Percentiles rank a stretch among this genome's conserved stretches.
These are phyloP conservation scores for Sepioteuthis lessoniana DNA, from an alignment of 2,888 invertebrate species.

Conservation along the genomic window DNA sequence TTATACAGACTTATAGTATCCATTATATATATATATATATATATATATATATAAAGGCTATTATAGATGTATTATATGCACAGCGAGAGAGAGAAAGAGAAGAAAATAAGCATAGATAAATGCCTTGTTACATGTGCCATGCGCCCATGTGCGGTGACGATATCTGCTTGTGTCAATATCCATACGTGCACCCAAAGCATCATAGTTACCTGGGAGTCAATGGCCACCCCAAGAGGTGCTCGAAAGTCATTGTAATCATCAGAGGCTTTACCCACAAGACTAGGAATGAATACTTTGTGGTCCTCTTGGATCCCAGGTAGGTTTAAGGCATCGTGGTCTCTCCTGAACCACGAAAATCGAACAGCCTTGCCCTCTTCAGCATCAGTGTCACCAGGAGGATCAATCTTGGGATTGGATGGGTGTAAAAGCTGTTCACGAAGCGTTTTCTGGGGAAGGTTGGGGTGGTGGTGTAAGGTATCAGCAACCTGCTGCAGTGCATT, in stretches of 20 bases:
- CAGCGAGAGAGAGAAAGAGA: background rate
- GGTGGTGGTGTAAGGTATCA: background rate
- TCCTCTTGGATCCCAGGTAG: background rate
- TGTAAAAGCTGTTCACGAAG: background rate
- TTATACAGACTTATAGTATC: too few species aligned
- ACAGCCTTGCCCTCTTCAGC: background rate
- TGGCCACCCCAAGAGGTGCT: background rate
- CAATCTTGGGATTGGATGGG: background rate
- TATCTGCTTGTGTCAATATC: background rate
- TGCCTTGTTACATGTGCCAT: background rate
- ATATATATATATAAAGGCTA: too few species aligned
- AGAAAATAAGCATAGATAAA: background rate
- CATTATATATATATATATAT: too few species aligned
- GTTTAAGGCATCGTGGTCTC: background rate
- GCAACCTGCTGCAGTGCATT: background rate
- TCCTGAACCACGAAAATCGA: background rate
- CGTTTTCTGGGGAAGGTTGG: background rate
- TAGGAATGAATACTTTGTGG: background rate
- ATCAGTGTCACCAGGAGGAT: background rate
- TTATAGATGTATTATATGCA: background rate
- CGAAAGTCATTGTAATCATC: background rate
- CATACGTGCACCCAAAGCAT: background rate
- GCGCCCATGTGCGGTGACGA: background rate
- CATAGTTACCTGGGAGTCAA: background rate
- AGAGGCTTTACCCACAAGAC: background rate